phyloP scores from a whole-genome alignment of 2,113 vertebrate genomes.

The Galeopterus variegatus region DNA sequence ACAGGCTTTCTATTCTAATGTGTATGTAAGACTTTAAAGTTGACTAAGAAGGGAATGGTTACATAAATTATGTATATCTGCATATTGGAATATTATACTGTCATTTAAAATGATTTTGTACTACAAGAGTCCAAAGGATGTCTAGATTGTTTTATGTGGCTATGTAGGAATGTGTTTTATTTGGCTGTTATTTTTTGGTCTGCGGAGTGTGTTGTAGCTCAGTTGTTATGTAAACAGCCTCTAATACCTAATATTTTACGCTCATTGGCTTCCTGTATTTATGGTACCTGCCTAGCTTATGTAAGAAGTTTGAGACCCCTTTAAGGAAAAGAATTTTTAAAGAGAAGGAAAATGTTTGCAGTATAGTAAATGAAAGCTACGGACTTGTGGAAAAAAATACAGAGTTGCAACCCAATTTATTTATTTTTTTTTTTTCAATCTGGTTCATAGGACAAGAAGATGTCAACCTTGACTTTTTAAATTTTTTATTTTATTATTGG shows the following conservation, averaged over 20 bases:
- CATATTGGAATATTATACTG: background rate
- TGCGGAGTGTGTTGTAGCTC: background rate
- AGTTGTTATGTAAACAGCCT: background rate
- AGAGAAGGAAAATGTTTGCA: background rate
- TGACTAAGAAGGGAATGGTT: background rate
- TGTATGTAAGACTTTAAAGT: background rate
- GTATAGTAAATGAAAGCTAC: background rate
- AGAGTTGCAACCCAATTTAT: background rate
- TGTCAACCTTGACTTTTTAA: no score
- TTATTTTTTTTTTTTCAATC: no score
- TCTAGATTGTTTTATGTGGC: background rate
- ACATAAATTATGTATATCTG: background rate
- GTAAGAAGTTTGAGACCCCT: background rate
- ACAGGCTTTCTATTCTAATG: background rate
- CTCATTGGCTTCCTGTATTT: background rate
- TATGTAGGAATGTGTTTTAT: background rate
- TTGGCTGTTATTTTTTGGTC: background rate
- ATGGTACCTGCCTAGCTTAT: background rate
- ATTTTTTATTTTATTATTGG: no score
- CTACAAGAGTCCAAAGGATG: background rate
- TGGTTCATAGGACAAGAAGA: no score
- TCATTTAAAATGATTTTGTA: constrained; percentile 45
- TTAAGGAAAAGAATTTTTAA: constrained; percentile 51
- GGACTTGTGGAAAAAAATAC: background rate
- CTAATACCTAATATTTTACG: background rate